These are phyloP conservation scores for Nycticorax nycticorax DNA, from an alignment of 2,113 vertebrate genomes.

Conservation along the genomic window DNA sequence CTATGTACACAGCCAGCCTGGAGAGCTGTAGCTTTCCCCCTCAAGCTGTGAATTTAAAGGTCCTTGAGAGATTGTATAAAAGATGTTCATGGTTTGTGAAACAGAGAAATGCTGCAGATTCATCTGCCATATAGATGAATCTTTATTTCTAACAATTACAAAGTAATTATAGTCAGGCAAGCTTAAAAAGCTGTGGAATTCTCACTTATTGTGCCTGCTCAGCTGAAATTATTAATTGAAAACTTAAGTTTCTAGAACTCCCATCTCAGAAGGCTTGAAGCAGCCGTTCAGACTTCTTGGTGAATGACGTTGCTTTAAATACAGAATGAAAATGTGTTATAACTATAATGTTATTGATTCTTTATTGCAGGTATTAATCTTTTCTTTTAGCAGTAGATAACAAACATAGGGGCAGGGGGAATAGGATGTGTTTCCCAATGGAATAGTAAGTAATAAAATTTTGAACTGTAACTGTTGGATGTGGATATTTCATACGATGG, in stretches of 20 bases:
- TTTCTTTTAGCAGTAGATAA: conserved; percentile 30
- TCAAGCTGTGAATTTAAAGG: conserved; percentile 35
- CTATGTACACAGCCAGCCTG: not conserved
- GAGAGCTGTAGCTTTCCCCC: not conserved
- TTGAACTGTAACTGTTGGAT: conserved; percentile 21
- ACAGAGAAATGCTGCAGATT: conserved; percentile 6
- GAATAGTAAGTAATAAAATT: conserved; percentile 49
- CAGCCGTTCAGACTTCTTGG: not conserved
- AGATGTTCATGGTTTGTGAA: conserved; percentile 61
- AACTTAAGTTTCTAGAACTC: conserved; percentile 34
- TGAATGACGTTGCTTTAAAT: conserved; percentile 6
- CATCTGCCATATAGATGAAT: conserved; percentile 10
- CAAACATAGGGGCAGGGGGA: not conserved
- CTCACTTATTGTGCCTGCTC: conserved; percentile 23
- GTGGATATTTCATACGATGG: not conserved
- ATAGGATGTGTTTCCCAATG: not conserved
- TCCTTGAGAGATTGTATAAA: conserved; percentile 1
- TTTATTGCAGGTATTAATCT: conserved; percentile 60
- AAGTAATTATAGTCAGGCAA: conserved; percentile 31
- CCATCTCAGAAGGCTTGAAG: not conserved
- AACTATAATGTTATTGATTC: conserved; percentile 36
- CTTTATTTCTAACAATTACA: conserved; percentile 58
- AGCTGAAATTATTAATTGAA: conserved; percentile 66
- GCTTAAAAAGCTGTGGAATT: conserved; percentile 16
- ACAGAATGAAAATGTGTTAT: conserved; percentile 5